Conservation (phyloP, 1,140 invertebrate genomes). For the Apocrypta bakeri region DNA sequence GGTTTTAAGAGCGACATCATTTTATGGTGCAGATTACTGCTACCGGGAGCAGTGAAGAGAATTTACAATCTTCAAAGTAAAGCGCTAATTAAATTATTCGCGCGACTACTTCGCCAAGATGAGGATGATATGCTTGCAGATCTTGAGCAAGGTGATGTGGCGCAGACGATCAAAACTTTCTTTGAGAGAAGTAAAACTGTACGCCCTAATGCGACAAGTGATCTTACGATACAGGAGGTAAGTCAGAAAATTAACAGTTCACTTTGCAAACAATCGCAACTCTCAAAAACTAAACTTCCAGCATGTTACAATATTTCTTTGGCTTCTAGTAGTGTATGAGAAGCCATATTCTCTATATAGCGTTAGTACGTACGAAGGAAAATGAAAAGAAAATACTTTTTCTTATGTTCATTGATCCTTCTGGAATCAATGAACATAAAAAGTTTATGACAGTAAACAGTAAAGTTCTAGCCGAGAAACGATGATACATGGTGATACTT, state of each 20-base stretch:
- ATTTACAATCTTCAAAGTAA: slow-evolving; percentile 95
- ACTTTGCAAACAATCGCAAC: too few relatives aligned
- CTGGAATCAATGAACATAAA: not conserved
- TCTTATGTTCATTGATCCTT: too few relatives aligned
- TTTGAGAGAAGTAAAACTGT: slow-evolving; percentile 81
- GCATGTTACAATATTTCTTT: not conserved
- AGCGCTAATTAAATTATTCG: slow-evolving; percentile 92
- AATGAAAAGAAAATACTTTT: not conserved
- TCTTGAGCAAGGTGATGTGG: slow-evolving; percentile 91
- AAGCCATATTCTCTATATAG: not conserved
- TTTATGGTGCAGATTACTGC: slow-evolving; percentile 89
- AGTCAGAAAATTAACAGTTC: slow-evolving; percentile 29
- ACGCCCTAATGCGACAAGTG: slow-evolving; percentile 81
- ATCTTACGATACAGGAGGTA: slow-evolving; percentile 84
- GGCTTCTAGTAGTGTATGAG: not conserved
- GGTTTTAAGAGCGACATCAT: slow-evolving; percentile 85
- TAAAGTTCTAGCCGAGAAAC: not conserved
- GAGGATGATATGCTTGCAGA: slow-evolving; percentile 89
- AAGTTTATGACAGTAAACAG: not conserved
- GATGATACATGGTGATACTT: not conserved
- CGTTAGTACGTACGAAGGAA: not conserved
- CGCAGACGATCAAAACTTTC: slow-evolving; percentile 89
- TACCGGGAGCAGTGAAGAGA: slow-evolving; percentile 87
- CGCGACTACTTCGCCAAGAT: slow-evolving; percentile 83
- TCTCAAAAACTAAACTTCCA: not conserved